These are phyloP conservation scores for Merodon equestris DNA, from an alignment of 2,888 invertebrate species.

Conservation along the genomic window DNA sequence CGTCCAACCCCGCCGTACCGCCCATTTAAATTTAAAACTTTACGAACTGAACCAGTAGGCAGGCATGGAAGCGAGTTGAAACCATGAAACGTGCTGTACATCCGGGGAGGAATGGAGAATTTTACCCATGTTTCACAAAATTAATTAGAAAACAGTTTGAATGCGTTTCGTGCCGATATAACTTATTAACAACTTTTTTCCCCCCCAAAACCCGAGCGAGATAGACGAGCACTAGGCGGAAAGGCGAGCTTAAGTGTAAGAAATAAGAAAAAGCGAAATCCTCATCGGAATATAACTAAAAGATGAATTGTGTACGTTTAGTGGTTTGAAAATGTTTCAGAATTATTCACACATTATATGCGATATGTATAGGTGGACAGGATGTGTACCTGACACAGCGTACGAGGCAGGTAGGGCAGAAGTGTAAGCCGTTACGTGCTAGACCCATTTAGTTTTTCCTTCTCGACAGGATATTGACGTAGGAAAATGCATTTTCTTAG, in stretches of 20 bases:
- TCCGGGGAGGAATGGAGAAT: slow-evolving; percentile 21
- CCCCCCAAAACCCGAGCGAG: not conserved
- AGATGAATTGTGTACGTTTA: slow-evolving; percentile 40
- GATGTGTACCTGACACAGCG: too few relatives aligned
- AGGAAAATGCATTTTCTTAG: too few relatives aligned
- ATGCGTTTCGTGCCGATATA: slow-evolving; percentile 62
- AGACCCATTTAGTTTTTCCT: too few relatives aligned
- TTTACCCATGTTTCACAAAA: slow-evolving; percentile 60
- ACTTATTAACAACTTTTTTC: slow-evolving; percentile 57
- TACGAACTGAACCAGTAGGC: slow-evolving; percentile 2
- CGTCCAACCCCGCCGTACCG: not conserved
- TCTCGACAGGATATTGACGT: too few relatives aligned
- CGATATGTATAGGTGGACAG: too few relatives aligned
- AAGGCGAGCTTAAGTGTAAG: not conserved
- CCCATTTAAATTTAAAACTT: slow-evolving; percentile 37
- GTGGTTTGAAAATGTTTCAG: slow-evolving; percentile 42
- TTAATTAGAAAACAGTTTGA: slow-evolving; percentile 65
- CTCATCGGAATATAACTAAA: slow-evolving; percentile 29
- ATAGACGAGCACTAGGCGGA: not conserved
- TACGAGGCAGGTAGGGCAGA: too few relatives aligned
- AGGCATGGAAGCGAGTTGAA: slow-evolving; percentile 20
- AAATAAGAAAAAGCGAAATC: slow-evolving; percentile 1
- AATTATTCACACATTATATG: slow-evolving; percentile 48
- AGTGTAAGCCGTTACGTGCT: too few relatives aligned
- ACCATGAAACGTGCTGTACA: too few relatives aligned